phyloP scores from a whole-genome alignment of 2,797 vertebrate species.

The Lindbergichthys nudifrons region DNA sequence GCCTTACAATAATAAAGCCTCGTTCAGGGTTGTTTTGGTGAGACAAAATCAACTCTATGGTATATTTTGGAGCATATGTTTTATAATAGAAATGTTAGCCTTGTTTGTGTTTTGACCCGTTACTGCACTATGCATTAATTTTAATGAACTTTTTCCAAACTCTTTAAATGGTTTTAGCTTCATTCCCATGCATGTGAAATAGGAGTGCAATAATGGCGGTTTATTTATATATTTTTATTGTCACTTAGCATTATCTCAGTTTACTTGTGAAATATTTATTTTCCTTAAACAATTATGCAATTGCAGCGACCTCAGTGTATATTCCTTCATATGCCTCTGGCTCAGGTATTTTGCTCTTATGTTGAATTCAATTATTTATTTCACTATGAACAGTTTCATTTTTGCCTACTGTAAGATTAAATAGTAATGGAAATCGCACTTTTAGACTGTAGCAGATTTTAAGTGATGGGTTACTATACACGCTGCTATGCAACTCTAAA shows the following conservation, averaged over 20 bases:
- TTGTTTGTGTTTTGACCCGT: background rate
- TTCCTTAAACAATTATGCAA: conserved; percentile 13
- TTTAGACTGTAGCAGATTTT: background rate
- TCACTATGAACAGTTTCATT: background rate
- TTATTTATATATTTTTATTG: conserved; percentile 15
- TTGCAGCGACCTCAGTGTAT: conserved; percentile 10
- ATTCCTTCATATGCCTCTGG: conserved; percentile 29
- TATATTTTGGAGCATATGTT: conserved; percentile 12
- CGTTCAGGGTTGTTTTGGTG: conserved; percentile 21
- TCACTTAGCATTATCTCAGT: background rate
- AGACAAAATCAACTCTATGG: conserved; percentile 9
- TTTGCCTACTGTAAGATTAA: conserved; percentile 13
- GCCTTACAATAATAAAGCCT: conserved; percentile 70
- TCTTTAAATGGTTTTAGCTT: conserved; percentile 21
- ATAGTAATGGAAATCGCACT: background rate
- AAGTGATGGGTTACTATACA: conserved; percentile 5
- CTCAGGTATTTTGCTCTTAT: conserved; percentile 66
- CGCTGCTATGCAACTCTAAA: conserved; percentile 35
- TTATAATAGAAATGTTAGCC: conserved; percentile 11
- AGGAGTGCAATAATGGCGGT: background rate
- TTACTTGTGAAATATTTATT: conserved; percentile 13
- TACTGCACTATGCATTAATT: conserved; percentile 6
- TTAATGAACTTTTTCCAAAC: conserved; percentile 14
- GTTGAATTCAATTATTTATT: conserved; percentile 10
- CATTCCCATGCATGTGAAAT: conserved; percentile 47